A percentile compares a stretch with the other conserved stretches of the same genome.
Conservation (phyloP, 2,797 vertebrate genomes). For the Gephyroberyx darwinii region DNA sequence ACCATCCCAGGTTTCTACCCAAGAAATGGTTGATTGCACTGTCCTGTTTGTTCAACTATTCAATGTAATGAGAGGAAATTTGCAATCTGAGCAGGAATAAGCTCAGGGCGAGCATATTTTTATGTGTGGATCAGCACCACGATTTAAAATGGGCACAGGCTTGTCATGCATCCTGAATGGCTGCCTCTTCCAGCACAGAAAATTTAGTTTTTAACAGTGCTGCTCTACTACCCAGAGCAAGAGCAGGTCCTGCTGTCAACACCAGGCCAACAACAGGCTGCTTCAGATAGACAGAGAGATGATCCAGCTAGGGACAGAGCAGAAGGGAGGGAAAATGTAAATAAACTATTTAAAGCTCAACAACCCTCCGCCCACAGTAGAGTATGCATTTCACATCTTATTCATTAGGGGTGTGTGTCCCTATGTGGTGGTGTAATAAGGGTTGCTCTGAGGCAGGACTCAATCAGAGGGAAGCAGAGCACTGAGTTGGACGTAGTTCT, state of each 20-base stretch:
- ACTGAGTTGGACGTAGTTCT: background rate
- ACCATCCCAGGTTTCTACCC: background rate
- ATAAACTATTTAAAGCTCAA: slow-evolving; percentile 16
- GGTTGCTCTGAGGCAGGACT: background rate
- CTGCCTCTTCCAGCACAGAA: background rate
- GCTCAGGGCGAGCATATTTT: too few relatives aligned
- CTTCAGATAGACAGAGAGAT: too few relatives aligned
- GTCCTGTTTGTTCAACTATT: background rate
- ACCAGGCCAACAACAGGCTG: too few relatives aligned
- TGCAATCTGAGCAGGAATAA: too few relatives aligned
- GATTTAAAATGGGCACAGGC: background rate
- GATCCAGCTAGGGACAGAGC: background rate
- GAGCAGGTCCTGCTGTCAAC: background rate
- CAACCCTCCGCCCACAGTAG: background rate
- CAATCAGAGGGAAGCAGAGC: background rate
- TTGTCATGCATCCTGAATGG: background rate
- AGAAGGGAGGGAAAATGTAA: background rate
- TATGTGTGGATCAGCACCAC: background rate
- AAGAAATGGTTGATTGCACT: background rate
- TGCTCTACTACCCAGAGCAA: background rate
- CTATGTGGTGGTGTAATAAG: background rate
- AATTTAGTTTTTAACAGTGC: background rate
- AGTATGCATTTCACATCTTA: slow-evolving; percentile 6
- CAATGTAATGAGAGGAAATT: background rate
- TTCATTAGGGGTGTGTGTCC: slow-evolving; percentile 3